These are phyloP conservation scores for Cosmia trapezina DNA, from an alignment of 2,888 invertebrate species.

Conservation along the genomic window DNA sequence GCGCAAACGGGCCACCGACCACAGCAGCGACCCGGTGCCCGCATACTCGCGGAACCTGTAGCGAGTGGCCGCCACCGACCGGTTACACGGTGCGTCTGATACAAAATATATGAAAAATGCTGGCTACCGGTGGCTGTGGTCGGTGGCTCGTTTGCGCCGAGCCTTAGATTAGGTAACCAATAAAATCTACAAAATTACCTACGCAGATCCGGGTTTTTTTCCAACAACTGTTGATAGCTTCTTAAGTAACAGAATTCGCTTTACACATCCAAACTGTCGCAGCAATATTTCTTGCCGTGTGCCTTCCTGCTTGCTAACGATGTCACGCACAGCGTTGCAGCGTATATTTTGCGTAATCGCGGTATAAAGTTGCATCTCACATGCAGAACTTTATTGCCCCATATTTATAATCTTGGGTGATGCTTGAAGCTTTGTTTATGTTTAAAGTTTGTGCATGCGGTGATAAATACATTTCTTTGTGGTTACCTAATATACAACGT, in stretches of 20 bases:
- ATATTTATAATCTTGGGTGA: slow-evolving; percentile 32
- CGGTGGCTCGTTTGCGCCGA: no score
- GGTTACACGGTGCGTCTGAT: no score
- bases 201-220: slow-evolving; percentile 54
- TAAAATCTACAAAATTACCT: slow-evolving; percentile 13
- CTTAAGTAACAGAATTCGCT: slow-evolving; percentile 59
- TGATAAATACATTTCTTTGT: no score
- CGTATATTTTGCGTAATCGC: slow-evolving; percentile 65
- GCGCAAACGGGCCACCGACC: no score
- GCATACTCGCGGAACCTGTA: no score
- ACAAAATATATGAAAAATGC: no score
- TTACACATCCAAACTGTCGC: slow-evolving; percentile 42
- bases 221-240: slow-evolving; percentile 47
- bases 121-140: no score
- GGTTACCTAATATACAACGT: no score
- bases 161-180: slow-evolving; percentile 22
- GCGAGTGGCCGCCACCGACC: no score
- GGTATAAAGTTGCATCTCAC: slow-evolving; percentile 63
- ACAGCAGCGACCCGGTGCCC: no score
- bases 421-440: slow-evolving; percentile 18
- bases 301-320: slow-evolving; percentile 66
- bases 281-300: slow-evolving; percentile 55
- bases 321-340: slow-evolving; percentile 67
- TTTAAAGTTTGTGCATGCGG: not conserved
- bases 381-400: slow-evolving; percentile 48